Base-by-base conservation (phyloP, 2,888 invertebrate species). In the Pristionchus maxplancki region DNA sequence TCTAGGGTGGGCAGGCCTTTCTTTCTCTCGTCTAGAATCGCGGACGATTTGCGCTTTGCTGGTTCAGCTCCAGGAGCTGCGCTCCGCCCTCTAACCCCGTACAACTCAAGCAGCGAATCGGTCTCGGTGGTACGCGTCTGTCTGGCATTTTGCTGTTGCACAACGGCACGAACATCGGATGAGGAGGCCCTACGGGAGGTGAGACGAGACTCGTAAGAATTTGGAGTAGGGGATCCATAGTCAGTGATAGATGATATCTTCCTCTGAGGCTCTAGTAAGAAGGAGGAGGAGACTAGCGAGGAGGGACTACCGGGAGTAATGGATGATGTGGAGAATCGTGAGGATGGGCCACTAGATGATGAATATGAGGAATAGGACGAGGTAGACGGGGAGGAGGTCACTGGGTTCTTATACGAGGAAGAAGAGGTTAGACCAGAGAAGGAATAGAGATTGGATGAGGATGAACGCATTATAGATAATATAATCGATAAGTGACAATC, bases 101-200 rank as follows among this genome's bases (percentile, higher is more conserved):
- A 92, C 89, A 91, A 83, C 82, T 91, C 92, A 50, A 92, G 89
- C 74, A 92, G 88, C 53, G 90, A 90, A 86, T 89, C 88, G 64
- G 92, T 92, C 89, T 92, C 90, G 78, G 34, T 44, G 58, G 58
- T 78, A 24, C 88, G 88, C 1, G 78, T 88, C 40, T 37, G 28
- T 37, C 88, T 50, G 2, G 37, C 34, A 50, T 67, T 67, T 17
- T 40, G 64, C 6, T 37, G 44, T 17, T 62, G 85, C 0, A 34
- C 31, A 58, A 34, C 34, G 31, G 86, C 48, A 28, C 85, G 64
- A 64, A 44, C 31, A 85, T 85, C 85, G 28, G 71, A 67, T 34
- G 67, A 67, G 20, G 86, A 87, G 34, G 86, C 37, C 37, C 86
- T 67, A 87, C 86, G 86, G 37, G 86, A 50, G 13, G 71, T 24